Evolutionary conservation across 1,140 invertebrate species (phyloP), one percentile per base, ranked within the genome.

Genomic region (Apolygus lucorum): DNA sequence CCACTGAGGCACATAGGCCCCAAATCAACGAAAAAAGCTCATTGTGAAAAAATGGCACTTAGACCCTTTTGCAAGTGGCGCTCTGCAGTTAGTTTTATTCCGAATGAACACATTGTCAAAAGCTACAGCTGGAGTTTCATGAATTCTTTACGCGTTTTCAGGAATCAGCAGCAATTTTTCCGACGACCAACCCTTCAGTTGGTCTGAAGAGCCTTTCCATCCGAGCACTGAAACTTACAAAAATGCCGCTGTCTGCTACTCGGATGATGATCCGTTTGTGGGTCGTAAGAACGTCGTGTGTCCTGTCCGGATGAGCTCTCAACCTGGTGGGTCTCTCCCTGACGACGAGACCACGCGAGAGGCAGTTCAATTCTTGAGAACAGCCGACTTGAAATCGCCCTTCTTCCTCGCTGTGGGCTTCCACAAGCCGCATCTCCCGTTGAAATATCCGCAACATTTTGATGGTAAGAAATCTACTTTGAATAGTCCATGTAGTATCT

Each of bases 391-490:
- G 67, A 73, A 73, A 0, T 75, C 77, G 63, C 90, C 90, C 52
- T 94, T 88, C 76, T 91, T 95, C 71, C 78, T 95, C 28, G 91
- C 90, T 21, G 82, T 95, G 76, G 92, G 92, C 0, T 93, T 91
- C 79, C 88, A 94, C 73, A 96, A 95, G 77, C 93, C 93, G n/a
- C 92, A 95, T 74, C 88, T 95, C 72, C 92, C 93, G 14, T 82
- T 95, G 1, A 93, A 92, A 76, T 93, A 87, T 81, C 92, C 92
- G 0, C 75, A 79, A 70, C 78, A 87, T 78, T 95, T 87, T 79
- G 77, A 90, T 76, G 83, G 90, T 92, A 82, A 78, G n/a, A n/a
- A n/a, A n/a, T n/a, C n/a, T n/a, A n/a, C n/a, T n/a, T n/a, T n/a
- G n/a, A n/a, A n/a, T n/a, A n/a, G n/a, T n/a, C n/a, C n/a, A n/a